Base-by-base conservation (phyloP, 2,113 vertebrate genomes). In the Andinoacara biseriatus region DNA sequence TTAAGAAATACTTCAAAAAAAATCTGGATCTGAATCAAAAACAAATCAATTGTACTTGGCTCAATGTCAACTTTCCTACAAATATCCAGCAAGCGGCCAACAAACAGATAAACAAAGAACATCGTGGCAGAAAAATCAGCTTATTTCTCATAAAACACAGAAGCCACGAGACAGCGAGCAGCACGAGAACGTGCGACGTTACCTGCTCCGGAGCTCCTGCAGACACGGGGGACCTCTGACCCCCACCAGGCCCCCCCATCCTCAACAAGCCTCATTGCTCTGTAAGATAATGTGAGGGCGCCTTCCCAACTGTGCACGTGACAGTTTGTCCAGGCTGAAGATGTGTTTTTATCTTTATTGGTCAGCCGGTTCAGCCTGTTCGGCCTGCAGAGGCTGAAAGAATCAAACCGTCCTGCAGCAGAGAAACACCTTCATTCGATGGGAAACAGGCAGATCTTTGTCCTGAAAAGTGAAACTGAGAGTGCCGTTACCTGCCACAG, bases 81-180 rank as follows among this genome's bases (percentile, higher is more conserved):
- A 54, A 54, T 33, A 72, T 20, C 67, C 52, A 46, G 29, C 31
- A 14, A n/a, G 49, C 26, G 54, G 26, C 67, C 67, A 72, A 33
- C 67, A 72, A 72, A n/a, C 26, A 54, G 18, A 72, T 72, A 72
- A 72, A 54, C 67, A 72, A 52, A 72, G 17, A 54, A 54, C 46
- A 72, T n/a, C 24, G 14, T n/a, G 67, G n/a, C 26, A 72, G 67
- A 46, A 54, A 33, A 31, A 31, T 54, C 67, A 52, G 67, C 31
- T n/a, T 72, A 52, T 72, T 31, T 31, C 24, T 20, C 43, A 31
- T 72, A 72, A 52, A 52, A 6, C 29, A 72, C 43, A 0, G 3
- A 31, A 31, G 67, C 43, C 46, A 31, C 31, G 20, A n/a, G n/a
- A n/a, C n/a, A n/a, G 40, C 63, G 52, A 31, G 24, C 43, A 69